Evolutionary conservation across 1,140 invertebrate species (phyloP).

Genomic region (Apis cerana): DNA sequence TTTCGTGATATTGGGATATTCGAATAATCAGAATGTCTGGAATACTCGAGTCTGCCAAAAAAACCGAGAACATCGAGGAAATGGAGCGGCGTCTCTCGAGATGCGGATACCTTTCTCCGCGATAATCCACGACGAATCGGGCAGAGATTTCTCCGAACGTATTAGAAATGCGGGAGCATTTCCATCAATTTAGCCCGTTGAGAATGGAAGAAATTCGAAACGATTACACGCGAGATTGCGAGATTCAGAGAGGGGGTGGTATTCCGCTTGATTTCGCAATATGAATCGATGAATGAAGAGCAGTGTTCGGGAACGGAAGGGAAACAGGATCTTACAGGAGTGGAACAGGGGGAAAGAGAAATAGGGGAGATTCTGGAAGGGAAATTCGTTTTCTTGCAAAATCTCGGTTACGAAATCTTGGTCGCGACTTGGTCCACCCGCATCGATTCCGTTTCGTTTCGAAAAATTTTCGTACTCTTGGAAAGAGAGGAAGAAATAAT

Average conservation of each 20-base stretch:
- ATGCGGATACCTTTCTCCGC: not conserved
- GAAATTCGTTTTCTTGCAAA: conserved; percentile 1
- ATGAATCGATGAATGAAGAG: conserved; percentile 30
- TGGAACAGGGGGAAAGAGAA: not conserved
- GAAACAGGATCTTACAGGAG: not conserved
- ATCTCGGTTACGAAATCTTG: not conserved
- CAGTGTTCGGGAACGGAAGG: too few species aligned
- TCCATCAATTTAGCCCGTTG: not conserved
- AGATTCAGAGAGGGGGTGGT: not conserved
- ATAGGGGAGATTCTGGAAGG: not conserved
- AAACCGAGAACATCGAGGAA: not conserved
- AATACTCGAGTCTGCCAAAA: too few species aligned
- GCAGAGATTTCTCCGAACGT: not conserved
- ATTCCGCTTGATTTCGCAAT: conserved; percentile 24
- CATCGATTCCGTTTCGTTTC: too few species aligned
- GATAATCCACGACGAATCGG: not conserved
- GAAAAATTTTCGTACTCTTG: too few species aligned
- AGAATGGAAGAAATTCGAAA: not conserved
- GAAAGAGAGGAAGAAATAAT: too few species aligned
- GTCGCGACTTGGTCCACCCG: too few species aligned
- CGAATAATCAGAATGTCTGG: too few species aligned
- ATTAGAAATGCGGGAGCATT: not conserved
- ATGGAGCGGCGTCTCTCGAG: not conserved
- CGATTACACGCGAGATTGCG: not conserved
- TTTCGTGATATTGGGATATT: too few species aligned